phyloP scores from a whole-genome alignment of 2,113 vertebrate species.

The Ptychochromis oligacanthus region DNA sequence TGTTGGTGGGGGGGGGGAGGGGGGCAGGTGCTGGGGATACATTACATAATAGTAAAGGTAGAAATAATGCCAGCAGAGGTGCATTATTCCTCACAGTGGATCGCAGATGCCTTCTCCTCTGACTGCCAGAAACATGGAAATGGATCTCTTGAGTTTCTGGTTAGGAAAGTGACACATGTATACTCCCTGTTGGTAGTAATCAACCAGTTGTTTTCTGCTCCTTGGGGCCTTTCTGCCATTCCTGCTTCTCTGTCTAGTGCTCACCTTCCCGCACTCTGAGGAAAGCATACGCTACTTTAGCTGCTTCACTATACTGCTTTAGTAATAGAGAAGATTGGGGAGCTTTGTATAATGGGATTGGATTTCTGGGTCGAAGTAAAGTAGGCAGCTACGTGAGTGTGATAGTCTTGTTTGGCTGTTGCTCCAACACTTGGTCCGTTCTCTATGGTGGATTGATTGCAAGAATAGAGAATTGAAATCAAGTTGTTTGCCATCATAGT shows the following conservation, averaged over 20 bases:
- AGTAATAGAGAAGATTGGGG: conserved; percentile 43
- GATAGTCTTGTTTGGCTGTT: not conserved
- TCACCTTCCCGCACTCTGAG: conserved; percentile 23
- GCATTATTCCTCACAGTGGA: not conserved
- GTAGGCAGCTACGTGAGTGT: not conserved
- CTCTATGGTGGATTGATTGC: not conserved
- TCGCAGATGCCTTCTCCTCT: not conserved
- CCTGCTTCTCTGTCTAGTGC: not conserved
- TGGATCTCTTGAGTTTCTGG: not conserved
- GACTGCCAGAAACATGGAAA: not conserved
- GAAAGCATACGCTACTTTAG: conserved; percentile 6
- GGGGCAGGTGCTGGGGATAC: too few species aligned
- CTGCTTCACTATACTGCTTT: conserved; percentile 37
- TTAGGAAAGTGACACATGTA: conserved; percentile 27
- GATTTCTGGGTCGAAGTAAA: conserved; percentile 51
- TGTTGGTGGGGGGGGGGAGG: too few species aligned
- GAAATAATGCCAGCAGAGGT: not conserved
- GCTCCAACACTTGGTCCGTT: conserved; percentile 25
- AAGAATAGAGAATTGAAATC: not conserved
- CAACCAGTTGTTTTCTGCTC: conserved; percentile 25
- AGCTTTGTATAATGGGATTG: conserved; percentile 57
- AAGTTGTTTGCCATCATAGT: fast-evolving
- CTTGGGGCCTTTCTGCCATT: not conserved
- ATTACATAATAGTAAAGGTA: not conserved
- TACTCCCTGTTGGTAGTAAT: conserved; percentile 10